Percentiles rank a stretch among this genome's conserved stretches.
Evolutionary conservation across 2,888 invertebrate species (phyloP).

Genomic region (Lottia scabra): DNA sequence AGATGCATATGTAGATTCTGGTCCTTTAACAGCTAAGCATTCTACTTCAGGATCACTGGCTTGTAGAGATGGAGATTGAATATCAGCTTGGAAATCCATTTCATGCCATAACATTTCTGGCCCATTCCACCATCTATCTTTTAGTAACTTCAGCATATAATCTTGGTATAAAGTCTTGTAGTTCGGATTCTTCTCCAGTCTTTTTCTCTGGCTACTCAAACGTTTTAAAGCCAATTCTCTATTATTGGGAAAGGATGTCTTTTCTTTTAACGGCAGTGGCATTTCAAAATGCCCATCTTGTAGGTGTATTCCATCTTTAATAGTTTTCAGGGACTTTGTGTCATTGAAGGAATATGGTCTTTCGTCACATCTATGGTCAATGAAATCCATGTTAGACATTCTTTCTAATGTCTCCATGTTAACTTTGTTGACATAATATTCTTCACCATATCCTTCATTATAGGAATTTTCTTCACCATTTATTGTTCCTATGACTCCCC

Average conservation of each 20-base stretch:
- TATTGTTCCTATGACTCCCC: slow-evolving; percentile 4
- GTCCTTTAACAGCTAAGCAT: not conserved
- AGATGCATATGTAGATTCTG: slow-evolving; percentile 11
- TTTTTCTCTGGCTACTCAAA: not conserved
- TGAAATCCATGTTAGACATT: slow-evolving; percentile 6
- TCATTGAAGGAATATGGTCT: slow-evolving; percentile 3
- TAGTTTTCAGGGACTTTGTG: slow-evolving; percentile 7
- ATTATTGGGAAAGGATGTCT: not conserved
- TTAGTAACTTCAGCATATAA: slow-evolving; percentile 14
- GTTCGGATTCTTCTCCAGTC: not conserved
- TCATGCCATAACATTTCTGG: slow-evolving; percentile 24
- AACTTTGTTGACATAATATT: not conserved
- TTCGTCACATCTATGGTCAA: not conserved
- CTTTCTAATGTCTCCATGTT: not conserved
- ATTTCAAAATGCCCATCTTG: not conserved
- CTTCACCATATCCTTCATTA: not conserved
- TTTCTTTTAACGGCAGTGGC: slow-evolving; percentile 4
- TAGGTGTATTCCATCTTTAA: not conserved
- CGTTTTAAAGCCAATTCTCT: slow-evolving; percentile 1
- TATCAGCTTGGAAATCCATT: no score
- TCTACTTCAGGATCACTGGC: slow-evolving; percentile 25
- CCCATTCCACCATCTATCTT: slow-evolving; percentile 23
- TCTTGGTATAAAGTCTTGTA: slow-evolving; percentile 14
- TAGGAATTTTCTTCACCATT: not conserved
- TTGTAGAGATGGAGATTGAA: not conserved